Evolutionary conservation across 2,113 vertebrate genomes (phyloP), one percentile per base, ranked within the genome.

Genomic region (Panthera tigris): DNA sequence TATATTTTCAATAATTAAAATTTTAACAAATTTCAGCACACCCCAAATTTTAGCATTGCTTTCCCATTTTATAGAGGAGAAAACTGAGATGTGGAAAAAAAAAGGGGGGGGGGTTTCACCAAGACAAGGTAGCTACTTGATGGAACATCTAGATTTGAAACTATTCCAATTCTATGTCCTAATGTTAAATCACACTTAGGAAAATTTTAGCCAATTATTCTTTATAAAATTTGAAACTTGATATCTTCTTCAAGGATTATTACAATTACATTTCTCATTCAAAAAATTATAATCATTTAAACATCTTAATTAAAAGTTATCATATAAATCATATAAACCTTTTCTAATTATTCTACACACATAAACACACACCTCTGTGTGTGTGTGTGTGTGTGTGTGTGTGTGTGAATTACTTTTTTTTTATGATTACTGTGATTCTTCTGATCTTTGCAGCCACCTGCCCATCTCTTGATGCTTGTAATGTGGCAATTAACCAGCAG

Each of bases 401-500:
- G 31, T 66, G 65, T 66, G 65, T n/a, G 18, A 71, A 57, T 91
- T 61, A 69, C 3, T 36, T 71, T 93, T 91, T 15, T 92, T 81
- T 81, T 81, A 68, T 36, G 76, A 94, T 96, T 48, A 33, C 41
- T 92, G 7, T 94, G 63, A 93, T 45, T 82, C 65, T 94, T 90
- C 81, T 92, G 76, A 78, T 94, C 85, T 96, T 97, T 87, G 13
- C 55, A 97, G 86, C 52, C 89, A 96, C 98, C 97, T 97, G 95
- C 93, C 94, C 86, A 96, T 96, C 88, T 83, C 92, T 94, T 95
- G 71, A 96, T 88, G 97, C 96, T 76, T 97, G 69, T 97, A 98
- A 97, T 33, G 71, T 97, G 96, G 89, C 97, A 98, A 98, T 98
- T 98, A 98, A 98, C 96, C 96, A 93, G 88, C 95, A 98, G 93